phyloP scores from a whole-genome alignment of 2,888 invertebrate genomes.

The Drosophila buzzatii region DNA sequence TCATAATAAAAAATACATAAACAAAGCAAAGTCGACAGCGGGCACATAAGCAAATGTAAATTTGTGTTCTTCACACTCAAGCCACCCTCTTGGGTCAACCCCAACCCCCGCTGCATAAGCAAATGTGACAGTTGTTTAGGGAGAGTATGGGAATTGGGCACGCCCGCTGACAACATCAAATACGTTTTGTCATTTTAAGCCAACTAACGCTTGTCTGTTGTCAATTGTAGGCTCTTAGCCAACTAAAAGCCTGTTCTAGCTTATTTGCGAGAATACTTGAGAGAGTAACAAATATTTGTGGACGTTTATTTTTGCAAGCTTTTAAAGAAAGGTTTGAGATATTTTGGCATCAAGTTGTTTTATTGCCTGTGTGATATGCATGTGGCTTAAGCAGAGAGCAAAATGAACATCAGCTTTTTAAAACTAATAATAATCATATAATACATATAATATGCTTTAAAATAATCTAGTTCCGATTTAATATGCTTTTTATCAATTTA shows the following conservation, averaged over 20 bases:
- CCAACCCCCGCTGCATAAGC: conserved; percentile 31
- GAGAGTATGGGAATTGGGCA: conserved; percentile 26
- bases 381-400: too few relatives aligned
- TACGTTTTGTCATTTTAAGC: conserved; percentile 61
- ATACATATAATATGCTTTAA: too few relatives aligned
- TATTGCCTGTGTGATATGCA: too few relatives aligned
- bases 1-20: conserved; percentile 74
- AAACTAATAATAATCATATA: too few relatives aligned
- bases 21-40: conserved; percentile 65
- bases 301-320: background rate
- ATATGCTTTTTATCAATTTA: too few relatives aligned
- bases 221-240: conserved; percentile 57
- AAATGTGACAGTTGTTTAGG: conserved; percentile 64
- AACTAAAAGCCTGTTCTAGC: conserved; percentile 32
- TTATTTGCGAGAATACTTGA: conserved; percentile 9
- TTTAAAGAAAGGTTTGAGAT: background rate
- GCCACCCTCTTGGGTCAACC: background rate
- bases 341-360: background rate
- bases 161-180: conserved; percentile 56
- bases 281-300: conserved; percentile 10
- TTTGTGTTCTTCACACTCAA: conserved; percentile 42
- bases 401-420: too few relatives aligned
- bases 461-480: too few relatives aligned
- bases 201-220: conserved; percentile 46
- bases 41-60: conserved; percentile 67